A percentile compares a stretch with the other conserved stretches of the same genome.
Evolutionary conservation across 2,888 invertebrate genomes (phyloP).

Genomic region (Siphlonurus alternatus): DNA sequence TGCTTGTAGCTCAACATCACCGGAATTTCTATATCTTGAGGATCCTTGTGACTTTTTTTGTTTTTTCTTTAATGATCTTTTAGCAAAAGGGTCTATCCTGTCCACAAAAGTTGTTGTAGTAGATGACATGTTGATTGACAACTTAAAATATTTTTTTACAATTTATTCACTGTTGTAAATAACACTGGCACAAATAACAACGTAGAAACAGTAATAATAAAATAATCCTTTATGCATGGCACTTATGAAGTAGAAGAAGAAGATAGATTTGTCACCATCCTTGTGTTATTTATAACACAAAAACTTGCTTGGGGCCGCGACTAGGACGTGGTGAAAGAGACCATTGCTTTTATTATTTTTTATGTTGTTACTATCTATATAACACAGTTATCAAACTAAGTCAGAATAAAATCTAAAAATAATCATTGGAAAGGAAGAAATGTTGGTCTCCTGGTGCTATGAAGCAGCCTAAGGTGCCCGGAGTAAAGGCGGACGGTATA

Average conservation of each 20-base stretch:
- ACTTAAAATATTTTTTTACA: not conserved
- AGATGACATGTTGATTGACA: slow-evolving; percentile 35
- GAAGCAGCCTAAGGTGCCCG: not conserved
- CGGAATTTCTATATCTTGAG: slow-evolving; percentile 94
- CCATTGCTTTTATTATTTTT: not conserved
- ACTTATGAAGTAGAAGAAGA: not conserved
- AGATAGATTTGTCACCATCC: not conserved
- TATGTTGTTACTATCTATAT: not conserved
- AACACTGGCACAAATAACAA: not conserved
- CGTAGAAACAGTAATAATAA: not conserved
- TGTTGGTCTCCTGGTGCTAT: no score
- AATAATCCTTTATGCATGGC: not conserved
- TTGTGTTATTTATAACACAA: not conserved
- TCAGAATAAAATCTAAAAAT: not conserved
- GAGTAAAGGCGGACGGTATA: not conserved
- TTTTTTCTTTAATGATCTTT: slow-evolving; percentile 94
- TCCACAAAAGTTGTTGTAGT: slow-evolving; percentile 77
- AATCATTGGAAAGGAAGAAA: not conserved
- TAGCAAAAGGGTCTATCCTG: slow-evolving; percentile 98
- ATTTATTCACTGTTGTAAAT: not conserved
- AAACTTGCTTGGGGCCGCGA: not conserved
- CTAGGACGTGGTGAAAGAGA: not conserved
- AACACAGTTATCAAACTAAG: not conserved
- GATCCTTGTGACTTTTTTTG: slow-evolving; percentile 98
- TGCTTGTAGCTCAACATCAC: slow-evolving; percentile 92